Percentiles rank a stretch among this genome's conserved stretches.
These are phyloP conservation scores for Stomatorhinus ivindoensis DNA, from an alignment of 2,113 vertebrate genomes.

Conservation along the genomic window DNA sequence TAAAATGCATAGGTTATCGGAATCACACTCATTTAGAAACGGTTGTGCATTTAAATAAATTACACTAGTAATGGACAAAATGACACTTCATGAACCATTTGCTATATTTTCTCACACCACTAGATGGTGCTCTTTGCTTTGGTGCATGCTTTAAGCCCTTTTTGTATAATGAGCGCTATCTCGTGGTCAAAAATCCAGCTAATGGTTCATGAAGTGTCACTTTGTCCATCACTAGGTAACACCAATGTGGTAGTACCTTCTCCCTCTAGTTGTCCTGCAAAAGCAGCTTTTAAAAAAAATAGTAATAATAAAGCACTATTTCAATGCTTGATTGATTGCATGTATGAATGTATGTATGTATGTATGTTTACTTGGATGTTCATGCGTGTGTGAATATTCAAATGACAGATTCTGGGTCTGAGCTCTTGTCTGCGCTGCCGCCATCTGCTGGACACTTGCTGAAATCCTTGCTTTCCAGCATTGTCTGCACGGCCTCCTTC, in stretches of 20 bases:
- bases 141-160: neutral
- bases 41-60: constrained; percentile 17
- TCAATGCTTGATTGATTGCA: neutral
- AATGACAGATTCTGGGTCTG: constrained; percentile 65
- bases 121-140: neutral
- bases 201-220: neutral
- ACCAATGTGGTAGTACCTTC: constrained; percentile 40
- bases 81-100: neutral
- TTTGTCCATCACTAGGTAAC: neutral
- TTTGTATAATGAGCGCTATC: neutral
- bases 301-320: constrained; percentile 4
- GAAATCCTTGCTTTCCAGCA: constrained; percentile 54
- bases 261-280: constrained; percentile 25
- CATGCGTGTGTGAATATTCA: constrained; percentile 44
- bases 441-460: constrained; percentile 38
- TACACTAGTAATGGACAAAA: neutral
- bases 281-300: constrained; percentile 24
- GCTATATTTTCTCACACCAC: neutral
- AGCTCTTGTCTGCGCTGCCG: constrained; percentile 41
- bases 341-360: constrained; percentile 15
- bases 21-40: constrained; percentile 33
- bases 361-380: constrained; percentile 16
- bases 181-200: neutral
- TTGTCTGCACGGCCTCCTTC: constrained; percentile 61
- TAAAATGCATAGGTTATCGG: constrained; percentile 40